Evolutionary conservation across 2,797 vertebrate genomes (phyloP), one percentile per base, ranked within the genome.

Genomic region (Choloepus didactylus): DNA sequence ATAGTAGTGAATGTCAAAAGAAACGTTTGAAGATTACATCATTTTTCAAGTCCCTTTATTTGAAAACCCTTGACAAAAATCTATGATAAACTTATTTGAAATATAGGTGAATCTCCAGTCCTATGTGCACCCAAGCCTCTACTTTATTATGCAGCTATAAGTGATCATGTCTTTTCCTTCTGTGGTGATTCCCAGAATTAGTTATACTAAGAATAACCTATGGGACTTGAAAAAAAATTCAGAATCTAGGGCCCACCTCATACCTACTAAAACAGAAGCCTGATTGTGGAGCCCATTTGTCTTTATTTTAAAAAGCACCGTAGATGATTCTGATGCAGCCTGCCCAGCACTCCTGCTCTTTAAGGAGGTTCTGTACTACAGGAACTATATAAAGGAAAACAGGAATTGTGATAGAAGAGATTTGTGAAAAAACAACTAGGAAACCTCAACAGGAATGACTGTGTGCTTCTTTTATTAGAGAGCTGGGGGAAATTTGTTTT

Each of bases 1-100:
- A 93, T 19, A 54, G n/a, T 16, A 21, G 5, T 70, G 29, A 49
- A 67, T 79, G 73, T 82, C 67, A 82, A 86, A 95, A 95, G 88
- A 94, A 83, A 92, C 86, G 81, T 35, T 8, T 69, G 38, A 91
- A 92, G 46, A 2, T 27, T 41, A 9, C n/a, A 27, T 16, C 44
- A 75, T 25, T 91, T 70, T 95, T 29, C 79, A 82, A 44, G 4
- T 31, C 8, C 27, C 41, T 93, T 88, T 4, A 10, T 59, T 75
- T 86, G 31, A 56, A 89, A 89, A 2, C 23, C 59, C 8, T 87
- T 89, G 80, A 16, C 41, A 85, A 79, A 69, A 15, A 59, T 83
- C 67, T 89, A 38, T 72, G 31, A 67, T 46, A 69, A 86, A 83
- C n/a, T 51, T 62, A 46, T 75, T 89, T 87, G 59, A 83, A 73